Base-by-base conservation (phyloP, 1,140 invertebrate genomes). In the Pseudomyrmex pallidus region DNA sequence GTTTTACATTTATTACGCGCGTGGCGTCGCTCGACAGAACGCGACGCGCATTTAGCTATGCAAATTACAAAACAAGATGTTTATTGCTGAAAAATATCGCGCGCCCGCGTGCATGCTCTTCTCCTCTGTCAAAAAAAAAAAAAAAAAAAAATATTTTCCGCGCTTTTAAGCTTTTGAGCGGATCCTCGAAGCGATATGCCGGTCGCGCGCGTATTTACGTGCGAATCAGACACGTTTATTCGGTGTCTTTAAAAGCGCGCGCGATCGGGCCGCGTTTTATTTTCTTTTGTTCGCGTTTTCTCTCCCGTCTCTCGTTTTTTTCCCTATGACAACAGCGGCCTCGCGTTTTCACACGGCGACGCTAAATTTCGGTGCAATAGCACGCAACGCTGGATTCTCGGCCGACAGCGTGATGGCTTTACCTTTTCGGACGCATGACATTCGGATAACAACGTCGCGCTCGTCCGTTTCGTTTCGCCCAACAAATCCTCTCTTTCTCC, bases 281-380 rank as follows among this genome's bases (percentile, higher is more conserved):
- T 70, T 72, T 20, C 66, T 68, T 70, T 70, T 59, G 44, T 70
- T 50, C 35, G 64, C n/a, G n/a, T n/a, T n/a, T 9, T 74, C 15
- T 54, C n/a, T 74, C 13, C 54, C 17, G 3, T 10, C 25, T 61
- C 12, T 74, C 1, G 62, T 10, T 35, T 56, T 67, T 67, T 54
- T n/a, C 57, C 57, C 48, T 15, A 0, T 13, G 20, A 10, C 63
- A 66, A 62, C 62, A 64, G 10, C n/a, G 22, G 10, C 15, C 46
- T 1, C 73, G 44, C 12, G n/a, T 25, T 22, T 46, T 46, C 20
- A 46, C 57, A n/a, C 59, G 20, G 17, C 13, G 17, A 72, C 20
- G 66, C 66, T 80, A 80, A 80, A 80, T 80, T 80, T 80, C 46
- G 76, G 52, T 70, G 76, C 76, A 59, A 78, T 70, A 78, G 76